Evolutionary conservation across 2,113 vertebrate genomes (phyloP), one percentile per base, ranked within the genome.

Genomic region (Dromas ardeola): DNA sequence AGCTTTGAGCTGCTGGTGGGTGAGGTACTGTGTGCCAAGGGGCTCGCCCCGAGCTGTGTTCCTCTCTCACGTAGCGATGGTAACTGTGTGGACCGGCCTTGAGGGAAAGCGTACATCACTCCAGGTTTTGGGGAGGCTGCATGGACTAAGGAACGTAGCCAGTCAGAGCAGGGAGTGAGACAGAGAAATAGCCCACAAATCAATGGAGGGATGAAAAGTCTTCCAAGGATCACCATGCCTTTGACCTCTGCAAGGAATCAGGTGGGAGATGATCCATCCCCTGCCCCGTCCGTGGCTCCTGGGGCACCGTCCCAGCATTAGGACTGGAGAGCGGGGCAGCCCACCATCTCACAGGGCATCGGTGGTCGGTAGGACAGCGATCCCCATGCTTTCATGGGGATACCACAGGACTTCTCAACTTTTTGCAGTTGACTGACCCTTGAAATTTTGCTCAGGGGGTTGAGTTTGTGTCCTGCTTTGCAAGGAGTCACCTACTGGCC

Each of bases 201-300:
- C 26, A 50, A 1, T 7, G 11, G 11, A 17, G 5, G 26, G 42
- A 40, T 87, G 50, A 53, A 78, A 81, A 91, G 29, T 4, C 15
- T 84, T 70, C 26, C 22, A n/a, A n/a, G 18, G 25, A 19, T 34
- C 14, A 61, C 13, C 25, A 18, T 4, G 10, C 22, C 38, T 13
- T 14, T 36, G 45, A 30, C 25, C 72, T 76, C 58, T 43, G 12
- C 1, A 2, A 19, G 53, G 62, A 80, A 53, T 61, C 50, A 13
- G 16, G 15, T 67, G 47, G 42, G 34, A 81, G 53, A 56, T n/a
- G 11, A 88, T 69, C 26, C 18, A 7, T 18, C 7, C 17, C 15
- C 16, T 65, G n/a, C 26, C 20, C 22, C 6, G 6, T 43, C 1
- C 0, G 2, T 53, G 66, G 30, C 47, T 27, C 19, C 25, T 45